Evolutionary conservation across 2,888 invertebrate genomes (phyloP), one percentile per base, ranked within the genome.

Genomic region (Dinocampus coccinellae): DNA sequence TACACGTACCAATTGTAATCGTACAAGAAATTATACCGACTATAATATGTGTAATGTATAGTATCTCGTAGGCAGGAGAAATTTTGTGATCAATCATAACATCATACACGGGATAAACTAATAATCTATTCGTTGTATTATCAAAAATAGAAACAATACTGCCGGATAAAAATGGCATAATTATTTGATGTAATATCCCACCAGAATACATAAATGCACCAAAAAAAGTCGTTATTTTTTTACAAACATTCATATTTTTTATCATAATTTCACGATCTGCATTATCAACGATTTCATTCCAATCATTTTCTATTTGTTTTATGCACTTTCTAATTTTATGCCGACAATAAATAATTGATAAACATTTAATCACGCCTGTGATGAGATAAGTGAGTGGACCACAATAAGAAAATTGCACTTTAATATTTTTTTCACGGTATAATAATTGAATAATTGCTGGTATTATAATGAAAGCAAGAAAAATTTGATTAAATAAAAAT

Each of bases 41-140:
- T 1, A 80, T 9, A 42, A 76, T 77, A 4, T 79, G 79, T 0
- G 73, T 63, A 11, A 53, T 33, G 57, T 77, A 81, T 4, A 81
- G 75, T 3, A 82, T 74, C 61, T 82, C 79, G 58, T 81, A 82
- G 3, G 42, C 57, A 0, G 80, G 79, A 47, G 69, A 76, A 0
- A 29, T 1, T 55, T 77, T 78, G 0, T 72, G 9, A 42, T 80
- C 57, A 20, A 79, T 68, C 22, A 77, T 67, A 0, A 39, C 36
- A 13, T 80, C 74, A 29, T 33, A 34, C 6, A 75, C 77, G 3
- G 76, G 20, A 69, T 66, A 71, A 20, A 64, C 62, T 34, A 76
- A 39, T n/a, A 63, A 61, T 65, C 73, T 69, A 2, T 66, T 70
- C 24, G 53, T 66, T 60, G 26, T 55, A 52, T 67, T 70, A 39